phyloP scores from a whole-genome alignment of 2,888 invertebrate genomes.

The Iselma pallidipennis region DNA sequence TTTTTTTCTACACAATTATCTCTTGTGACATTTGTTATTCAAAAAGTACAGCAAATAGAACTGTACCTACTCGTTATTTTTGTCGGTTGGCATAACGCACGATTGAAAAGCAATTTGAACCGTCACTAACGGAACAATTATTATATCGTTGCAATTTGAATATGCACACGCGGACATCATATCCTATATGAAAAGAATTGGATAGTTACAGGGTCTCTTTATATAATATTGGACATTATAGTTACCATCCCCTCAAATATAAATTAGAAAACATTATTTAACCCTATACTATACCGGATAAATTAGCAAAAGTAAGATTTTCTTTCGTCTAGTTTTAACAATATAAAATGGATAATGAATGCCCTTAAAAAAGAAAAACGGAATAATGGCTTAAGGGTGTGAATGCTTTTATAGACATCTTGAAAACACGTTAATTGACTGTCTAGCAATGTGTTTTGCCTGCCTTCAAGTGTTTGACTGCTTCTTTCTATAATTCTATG shows the following conservation, averaged over 20 bases:
- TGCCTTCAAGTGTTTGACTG: neutral
- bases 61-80: no score
- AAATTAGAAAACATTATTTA: neutral
- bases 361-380: no score
- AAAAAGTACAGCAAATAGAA: no score
- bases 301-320: neutral
- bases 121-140: constrained; percentile 26
- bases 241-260: neutral
- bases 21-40: no score
- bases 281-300: neutral
- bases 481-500: no score
- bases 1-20: no score
- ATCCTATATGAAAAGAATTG: constrained; percentile 31
- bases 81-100: constrained; percentile 21
- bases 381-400: neutral
- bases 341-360: no score
- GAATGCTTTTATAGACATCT: neutral
- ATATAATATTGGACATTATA: neutral
- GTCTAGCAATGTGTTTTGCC: neutral
- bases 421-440: neutral
- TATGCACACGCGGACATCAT: constrained; percentile 29
- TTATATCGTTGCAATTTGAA: constrained; percentile 30
- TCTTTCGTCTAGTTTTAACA: neutral
- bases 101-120: constrained; percentile 36
- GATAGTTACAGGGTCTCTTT: neutral